Evolutionary conservation across 2,888 invertebrate genomes (phyloP).

Genomic region (Orchesella flavescens): DNA sequence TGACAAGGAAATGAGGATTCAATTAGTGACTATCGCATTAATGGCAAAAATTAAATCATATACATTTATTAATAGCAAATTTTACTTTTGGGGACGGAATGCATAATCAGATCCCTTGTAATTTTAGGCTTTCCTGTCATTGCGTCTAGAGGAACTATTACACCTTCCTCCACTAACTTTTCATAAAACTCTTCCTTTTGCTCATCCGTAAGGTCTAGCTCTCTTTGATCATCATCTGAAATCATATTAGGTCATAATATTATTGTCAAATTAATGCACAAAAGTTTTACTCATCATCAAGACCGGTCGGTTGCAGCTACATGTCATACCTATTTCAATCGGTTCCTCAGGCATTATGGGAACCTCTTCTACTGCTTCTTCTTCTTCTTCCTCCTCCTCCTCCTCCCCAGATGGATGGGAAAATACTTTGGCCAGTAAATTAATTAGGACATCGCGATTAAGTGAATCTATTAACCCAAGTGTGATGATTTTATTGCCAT

Average conservation of each 20-base stretch:
- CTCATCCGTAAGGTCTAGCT: conserved; percentile 20
- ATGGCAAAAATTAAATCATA: neutral
- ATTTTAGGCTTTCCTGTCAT: conserved; percentile 18
- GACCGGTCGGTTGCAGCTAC: no score
- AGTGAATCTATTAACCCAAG: neutral
- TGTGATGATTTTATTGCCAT: conserved; percentile 22
- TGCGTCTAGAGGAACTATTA: conserved; percentile 6
- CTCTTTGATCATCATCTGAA: conserved; percentile 6
- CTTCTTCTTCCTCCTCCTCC: neutral
- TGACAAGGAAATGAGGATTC: neutral
- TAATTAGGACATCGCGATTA: conserved; percentile 1
- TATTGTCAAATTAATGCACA: no score
- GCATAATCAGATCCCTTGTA: conserved; percentile 7
- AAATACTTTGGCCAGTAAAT: conserved; percentile 22
- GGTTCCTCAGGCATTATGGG: no score
- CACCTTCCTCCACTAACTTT: conserved; percentile 15
- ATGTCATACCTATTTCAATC: neutral
- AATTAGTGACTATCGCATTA: neutral
- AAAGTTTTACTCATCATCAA: no score
- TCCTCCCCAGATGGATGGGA: neutral
- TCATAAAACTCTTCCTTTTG: conserved; percentile 28
- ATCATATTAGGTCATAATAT: no score
- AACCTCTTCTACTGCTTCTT: neutral
- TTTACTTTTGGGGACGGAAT: conserved; percentile 16
- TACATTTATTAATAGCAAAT: neutral